A percentile compares a stretch with the other conserved stretches of the same genome.
These are phyloP conservation scores for Colinus virginianus DNA, from an alignment of 2,113 vertebrate species.

Conservation along the genomic window DNA sequence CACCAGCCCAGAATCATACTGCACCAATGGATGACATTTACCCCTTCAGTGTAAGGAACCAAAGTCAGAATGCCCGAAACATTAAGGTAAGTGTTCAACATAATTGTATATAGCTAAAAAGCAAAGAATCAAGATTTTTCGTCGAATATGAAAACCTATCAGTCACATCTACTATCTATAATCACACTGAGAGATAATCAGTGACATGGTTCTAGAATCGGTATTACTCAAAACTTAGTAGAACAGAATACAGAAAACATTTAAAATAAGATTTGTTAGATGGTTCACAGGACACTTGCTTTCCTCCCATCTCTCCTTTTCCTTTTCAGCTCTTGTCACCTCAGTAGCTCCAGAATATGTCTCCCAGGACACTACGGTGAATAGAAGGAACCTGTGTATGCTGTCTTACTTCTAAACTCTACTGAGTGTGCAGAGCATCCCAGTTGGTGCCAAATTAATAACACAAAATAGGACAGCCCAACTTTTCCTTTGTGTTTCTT, in stretches of 20 bases:
- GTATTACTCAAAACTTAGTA: not conserved
- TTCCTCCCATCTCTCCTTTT: not conserved
- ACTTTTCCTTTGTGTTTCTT: not conserved
- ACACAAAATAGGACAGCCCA: not conserved
- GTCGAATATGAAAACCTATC: not conserved
- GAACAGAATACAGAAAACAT: not conserved
- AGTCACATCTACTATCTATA: not conserved
- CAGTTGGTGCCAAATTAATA: not conserved
- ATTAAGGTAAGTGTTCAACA: not conserved
- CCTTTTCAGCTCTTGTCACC: not conserved
- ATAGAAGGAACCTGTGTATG: not conserved
- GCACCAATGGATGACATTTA: not conserved
- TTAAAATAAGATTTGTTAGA: not conserved
- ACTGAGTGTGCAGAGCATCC: not conserved
- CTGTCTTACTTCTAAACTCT: not conserved
- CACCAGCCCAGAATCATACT: not conserved
- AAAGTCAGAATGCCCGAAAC: not conserved
- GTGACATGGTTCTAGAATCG: not conserved
- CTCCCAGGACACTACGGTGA: not conserved
- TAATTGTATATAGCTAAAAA: not conserved
- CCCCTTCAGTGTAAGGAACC: not conserved
- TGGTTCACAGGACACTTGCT: not conserved
- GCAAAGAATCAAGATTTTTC: not conserved
- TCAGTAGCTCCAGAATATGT: not conserved
- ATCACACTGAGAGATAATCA: not conserved